A percentile compares a stretch with the other conserved stretches of the same genome.
phyloP scores from a whole-genome alignment of 1,140 invertebrate genomes.

The Eufriesea mexicana region DNA sequence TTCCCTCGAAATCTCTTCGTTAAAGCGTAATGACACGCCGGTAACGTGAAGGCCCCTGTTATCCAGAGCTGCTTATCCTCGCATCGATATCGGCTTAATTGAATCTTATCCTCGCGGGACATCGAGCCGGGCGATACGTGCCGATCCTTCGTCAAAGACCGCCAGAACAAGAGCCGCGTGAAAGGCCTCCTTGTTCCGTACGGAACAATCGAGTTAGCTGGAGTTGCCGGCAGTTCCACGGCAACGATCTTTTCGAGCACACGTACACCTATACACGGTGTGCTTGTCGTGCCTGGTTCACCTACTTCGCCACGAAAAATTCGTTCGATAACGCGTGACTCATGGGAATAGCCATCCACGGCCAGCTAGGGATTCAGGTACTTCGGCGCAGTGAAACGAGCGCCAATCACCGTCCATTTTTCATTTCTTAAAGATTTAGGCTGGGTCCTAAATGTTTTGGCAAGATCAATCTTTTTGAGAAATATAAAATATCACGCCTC shows the following conservation, averaged over 20 bases:
- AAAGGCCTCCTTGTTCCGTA: conserved; percentile 70
- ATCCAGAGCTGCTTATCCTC: conserved; percentile 43
- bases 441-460: no score
- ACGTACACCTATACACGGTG: conserved; percentile 23
- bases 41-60: not conserved
- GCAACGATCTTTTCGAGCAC: conserved; percentile 46
- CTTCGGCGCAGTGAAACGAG: not conserved
- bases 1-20: conserved; percentile 27
- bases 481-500: no score
- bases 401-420: no score
- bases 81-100: conserved; percentile 57
- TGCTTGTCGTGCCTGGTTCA: not conserved
- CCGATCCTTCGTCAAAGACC: conserved; percentile 56
- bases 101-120: conserved; percentile 58
- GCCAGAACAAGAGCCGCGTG: conserved; percentile 61
- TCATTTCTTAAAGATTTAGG: no score
- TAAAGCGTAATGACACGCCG: conserved; percentile 19
- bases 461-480: no score
- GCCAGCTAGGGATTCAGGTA: not conserved
- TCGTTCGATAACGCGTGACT: conserved; percentile 3
- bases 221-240: conserved; percentile 52
- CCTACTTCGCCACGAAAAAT: conserved; percentile 6
- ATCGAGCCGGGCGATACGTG: conserved; percentile 46
- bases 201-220: conserved; percentile 71
- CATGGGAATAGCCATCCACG: not conserved